Conservation (phyloP, 2,113 vertebrate species). For the Dicaeum eximium region DNA sequence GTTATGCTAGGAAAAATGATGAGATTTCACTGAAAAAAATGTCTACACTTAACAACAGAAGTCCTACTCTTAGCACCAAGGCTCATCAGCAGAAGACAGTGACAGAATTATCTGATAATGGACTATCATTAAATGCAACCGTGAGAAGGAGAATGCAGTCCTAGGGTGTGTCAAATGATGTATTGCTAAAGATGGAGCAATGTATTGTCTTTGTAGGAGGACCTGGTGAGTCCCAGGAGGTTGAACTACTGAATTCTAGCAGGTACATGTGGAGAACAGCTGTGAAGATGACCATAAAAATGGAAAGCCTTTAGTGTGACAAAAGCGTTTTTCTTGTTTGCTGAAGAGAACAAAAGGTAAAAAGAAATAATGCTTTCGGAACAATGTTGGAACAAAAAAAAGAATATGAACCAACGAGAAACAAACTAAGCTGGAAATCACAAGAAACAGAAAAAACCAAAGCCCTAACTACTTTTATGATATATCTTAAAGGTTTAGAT, state of each 20-base stretch:
- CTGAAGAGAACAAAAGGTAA: not conserved
- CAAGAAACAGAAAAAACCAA: not conserved
- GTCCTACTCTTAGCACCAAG: not conserved
- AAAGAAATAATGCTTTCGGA: not conserved
- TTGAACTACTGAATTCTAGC: not conserved
- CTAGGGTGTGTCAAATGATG: not conserved
- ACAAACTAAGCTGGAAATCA: not conserved
- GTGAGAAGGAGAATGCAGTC: not conserved
- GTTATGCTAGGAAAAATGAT: not conserved
- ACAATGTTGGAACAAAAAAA: not conserved
- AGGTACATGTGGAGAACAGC: not conserved
- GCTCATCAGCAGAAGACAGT: not conserved
- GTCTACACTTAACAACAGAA: not conserved
- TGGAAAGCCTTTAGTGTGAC: not conserved
- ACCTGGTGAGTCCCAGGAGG: not conserved
- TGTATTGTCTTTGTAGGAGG: not conserved
- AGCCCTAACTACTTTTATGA: not conserved
- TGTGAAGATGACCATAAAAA: not conserved
- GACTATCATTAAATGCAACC: not conserved
- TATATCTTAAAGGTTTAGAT: not conserved
- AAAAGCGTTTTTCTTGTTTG: not conserved
- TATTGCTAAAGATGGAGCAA: not conserved
- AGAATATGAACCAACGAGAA: not conserved
- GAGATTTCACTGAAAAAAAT: not conserved
- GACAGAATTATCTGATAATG: not conserved